Percentiles rank a stretch among this genome's conserved stretches.
phyloP scores from a whole-genome alignment of 2,888 invertebrate species.

The Amblyteles armatorius region DNA sequence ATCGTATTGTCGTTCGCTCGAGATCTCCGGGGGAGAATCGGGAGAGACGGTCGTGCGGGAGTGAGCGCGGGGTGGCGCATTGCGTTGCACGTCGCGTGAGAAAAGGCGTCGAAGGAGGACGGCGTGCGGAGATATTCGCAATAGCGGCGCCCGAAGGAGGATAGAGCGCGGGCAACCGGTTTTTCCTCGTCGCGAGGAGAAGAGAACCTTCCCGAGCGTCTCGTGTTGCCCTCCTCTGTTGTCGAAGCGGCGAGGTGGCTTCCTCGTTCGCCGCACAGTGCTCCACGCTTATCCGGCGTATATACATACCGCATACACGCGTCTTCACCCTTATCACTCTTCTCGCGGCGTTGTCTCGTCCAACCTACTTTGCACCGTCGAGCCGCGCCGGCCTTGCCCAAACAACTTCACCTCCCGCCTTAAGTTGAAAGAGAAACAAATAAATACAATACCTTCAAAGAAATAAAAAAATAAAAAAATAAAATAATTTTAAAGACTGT shows the following conservation, averaged over 20 bases:
- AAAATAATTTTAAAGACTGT: not conserved
- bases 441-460: not conserved
- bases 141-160: conserved; percentile 45
- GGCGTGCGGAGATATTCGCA: conserved; percentile 26
- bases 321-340: not conserved
- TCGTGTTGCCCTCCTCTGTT: conserved; percentile 17
- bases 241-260: conserved; percentile 34
- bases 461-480: not conserved
- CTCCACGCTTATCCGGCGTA: conserved; percentile 40
- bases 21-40: conserved; percentile 3
- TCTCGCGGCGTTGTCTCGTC: not conserved
- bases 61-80: no score
- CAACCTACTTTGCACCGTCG: not conserved
- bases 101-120: conserved; percentile 40
- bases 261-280: conserved; percentile 37
- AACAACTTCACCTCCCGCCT: not conserved
- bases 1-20: conserved; percentile 28
- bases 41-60: no score
- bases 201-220: not conserved
- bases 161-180: conserved; percentile 59
- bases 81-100: conserved; percentile 51
- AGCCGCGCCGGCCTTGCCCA: not conserved
- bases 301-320: not conserved
- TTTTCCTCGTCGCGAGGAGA: conserved; percentile 40
- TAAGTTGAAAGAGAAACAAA: not conserved